A percentile compares a stretch with the other conserved stretches of the same genome.
Conservation (phyloP, 2,888 invertebrate species). For the Chesias legatella region DNA sequence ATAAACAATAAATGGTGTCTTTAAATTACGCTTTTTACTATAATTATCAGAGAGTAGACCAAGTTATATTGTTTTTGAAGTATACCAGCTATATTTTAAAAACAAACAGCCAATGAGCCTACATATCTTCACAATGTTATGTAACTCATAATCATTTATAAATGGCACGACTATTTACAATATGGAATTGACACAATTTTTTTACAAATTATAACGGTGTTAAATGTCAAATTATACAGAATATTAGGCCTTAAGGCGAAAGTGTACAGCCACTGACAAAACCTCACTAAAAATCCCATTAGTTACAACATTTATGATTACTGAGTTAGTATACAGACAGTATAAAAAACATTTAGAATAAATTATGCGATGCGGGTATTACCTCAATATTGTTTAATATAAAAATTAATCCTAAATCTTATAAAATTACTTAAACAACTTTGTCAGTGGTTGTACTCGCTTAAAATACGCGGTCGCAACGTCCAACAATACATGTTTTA, state of each 20-base stretch:
- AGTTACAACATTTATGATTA: constrained; percentile 10
- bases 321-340: constrained; percentile 2
- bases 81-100: too few species aligned
- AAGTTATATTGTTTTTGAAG: too few species aligned
- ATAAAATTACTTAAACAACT: constrained; percentile 10
- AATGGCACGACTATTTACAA: constrained; percentile 78
- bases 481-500: constrained; percentile 17
- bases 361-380: constrained; percentile 7
- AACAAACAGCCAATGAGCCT: too few species aligned
- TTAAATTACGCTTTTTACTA: too few species aligned
- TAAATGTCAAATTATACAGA: constrained; percentile 32
- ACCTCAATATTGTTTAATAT: constrained; percentile 15
- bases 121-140: constrained; percentile 1
- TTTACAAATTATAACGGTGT: constrained; percentile 48
- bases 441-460: constrained; percentile 22
- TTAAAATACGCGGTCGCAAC: constrained; percentile 19
- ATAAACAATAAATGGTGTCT: too few species aligned
- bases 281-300: constrained; percentile 7
- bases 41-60: too few species aligned
- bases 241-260: constrained; percentile 49
- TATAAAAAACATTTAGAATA: constrained; percentile 19
- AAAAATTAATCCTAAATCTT: constrained; percentile 20
- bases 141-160: constrained; percentile 40
- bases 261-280: constrained; percentile 38
- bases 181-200: constrained; percentile 72